Percentiles rank a stretch among this genome's conserved stretches.
Evolutionary conservation across 2,113 vertebrate genomes (phyloP).

Genomic region (Hiodon alosoides): DNA sequence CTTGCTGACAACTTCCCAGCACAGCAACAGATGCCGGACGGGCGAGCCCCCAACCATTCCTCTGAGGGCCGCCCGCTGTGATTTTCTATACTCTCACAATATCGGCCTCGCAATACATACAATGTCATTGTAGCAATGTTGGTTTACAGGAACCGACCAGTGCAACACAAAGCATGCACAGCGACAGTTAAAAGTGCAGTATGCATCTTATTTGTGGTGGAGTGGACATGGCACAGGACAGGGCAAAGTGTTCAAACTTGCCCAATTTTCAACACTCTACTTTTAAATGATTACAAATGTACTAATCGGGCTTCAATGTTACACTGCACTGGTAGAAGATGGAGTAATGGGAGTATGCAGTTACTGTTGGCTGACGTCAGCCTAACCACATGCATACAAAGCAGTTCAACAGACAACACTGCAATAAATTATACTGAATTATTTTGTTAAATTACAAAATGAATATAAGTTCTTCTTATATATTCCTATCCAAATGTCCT

Average conservation of each 20-base stretch:
- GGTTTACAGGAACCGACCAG: neutral
- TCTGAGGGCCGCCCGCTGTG: neutral
- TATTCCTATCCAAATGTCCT: too few relatives aligned
- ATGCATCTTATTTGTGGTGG: neutral
- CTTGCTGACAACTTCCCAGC: constrained; percentile 26
- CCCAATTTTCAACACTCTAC: neutral
- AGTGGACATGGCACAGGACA: neutral
- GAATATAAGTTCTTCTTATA: too few relatives aligned
- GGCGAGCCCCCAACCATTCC: constrained; percentile 20
- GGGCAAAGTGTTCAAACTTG: neutral
- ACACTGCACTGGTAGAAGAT: too few relatives aligned
- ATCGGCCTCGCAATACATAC: neutral
- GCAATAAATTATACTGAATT: too few relatives aligned
- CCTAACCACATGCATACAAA: too few relatives aligned
- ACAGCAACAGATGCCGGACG: constrained; percentile 25
- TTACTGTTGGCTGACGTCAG: too few relatives aligned
- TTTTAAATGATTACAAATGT: neutral
- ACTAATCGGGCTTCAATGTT: neutral
- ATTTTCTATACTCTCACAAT: neutral
- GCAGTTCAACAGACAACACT: too few relatives aligned
- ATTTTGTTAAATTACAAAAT: too few relatives aligned
- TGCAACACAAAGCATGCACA: neutral
- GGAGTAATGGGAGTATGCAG: neutral
- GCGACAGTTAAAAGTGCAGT: neutral
- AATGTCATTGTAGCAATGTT: neutral